Percentiles rank a stretch among this genome's conserved stretches.
Conservation (phyloP, 2,113 vertebrate genomes). For the Microcebus murinus region DNA sequence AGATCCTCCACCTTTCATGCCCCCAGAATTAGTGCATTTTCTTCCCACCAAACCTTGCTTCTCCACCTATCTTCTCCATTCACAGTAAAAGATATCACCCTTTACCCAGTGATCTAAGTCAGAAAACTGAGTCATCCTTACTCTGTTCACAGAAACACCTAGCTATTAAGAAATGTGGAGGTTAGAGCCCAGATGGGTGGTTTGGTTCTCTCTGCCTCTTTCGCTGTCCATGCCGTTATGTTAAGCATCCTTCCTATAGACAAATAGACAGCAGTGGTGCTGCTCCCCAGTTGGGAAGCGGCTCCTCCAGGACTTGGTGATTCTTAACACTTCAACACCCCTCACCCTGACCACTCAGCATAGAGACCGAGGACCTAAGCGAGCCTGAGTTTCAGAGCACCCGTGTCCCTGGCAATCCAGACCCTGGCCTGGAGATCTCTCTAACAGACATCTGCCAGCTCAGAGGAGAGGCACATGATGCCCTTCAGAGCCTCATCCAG, state of each 20-base stretch:
- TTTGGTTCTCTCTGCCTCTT: not conserved
- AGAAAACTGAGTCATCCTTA: not conserved
- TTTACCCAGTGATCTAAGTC: not conserved
- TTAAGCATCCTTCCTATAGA: not conserved
- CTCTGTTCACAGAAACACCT: not conserved
- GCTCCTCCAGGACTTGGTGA: slow-evolving; percentile 18
- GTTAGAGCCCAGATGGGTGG: not conserved
- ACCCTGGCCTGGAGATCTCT: slow-evolving; percentile 88
- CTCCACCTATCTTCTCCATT: not conserved
- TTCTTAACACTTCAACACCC: not conserved
- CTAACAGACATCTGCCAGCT: slow-evolving; percentile 90
- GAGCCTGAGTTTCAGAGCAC: slow-evolving; percentile 88
- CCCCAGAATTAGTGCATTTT: not conserved
- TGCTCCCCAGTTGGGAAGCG: not conserved
- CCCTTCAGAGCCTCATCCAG: slow-evolving; percentile 94
- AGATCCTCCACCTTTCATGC: not conserved
- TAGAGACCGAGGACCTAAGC: slow-evolving; percentile 90
- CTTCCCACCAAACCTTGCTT: not conserved
- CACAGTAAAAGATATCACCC: not conserved
- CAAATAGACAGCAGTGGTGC: not conserved
- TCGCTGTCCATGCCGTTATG: not conserved
- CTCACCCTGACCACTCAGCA: slow-evolving; percentile 77
- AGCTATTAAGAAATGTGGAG: not conserved
- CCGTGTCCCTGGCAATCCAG: slow-evolving; percentile 76
- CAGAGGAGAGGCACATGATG: slow-evolving; percentile 92